Evolutionary conservation across 1,140 invertebrate species (phyloP), one percentile per base, ranked within the genome.

Genomic region (Oreohelix idahoensis): DNA sequence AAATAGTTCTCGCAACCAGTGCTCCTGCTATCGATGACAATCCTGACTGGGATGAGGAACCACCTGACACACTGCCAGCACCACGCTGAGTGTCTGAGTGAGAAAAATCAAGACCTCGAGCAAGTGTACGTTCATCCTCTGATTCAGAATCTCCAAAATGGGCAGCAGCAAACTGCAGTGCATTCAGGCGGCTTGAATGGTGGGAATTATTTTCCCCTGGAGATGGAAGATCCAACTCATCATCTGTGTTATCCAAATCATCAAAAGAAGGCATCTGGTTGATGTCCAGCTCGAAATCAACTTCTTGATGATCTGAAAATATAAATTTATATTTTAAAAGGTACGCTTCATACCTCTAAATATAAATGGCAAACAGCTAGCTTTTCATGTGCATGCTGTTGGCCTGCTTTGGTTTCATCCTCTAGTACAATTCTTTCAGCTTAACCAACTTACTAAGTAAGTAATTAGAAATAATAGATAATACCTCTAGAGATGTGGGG

Each of bases 251-350:
- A 80, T 90, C 89, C 29, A 91, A 84, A 49, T 90, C 89, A 83
- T 88, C 89, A 81, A 90, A 87, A 15, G 90, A 91, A 23, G 90
- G 90, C 89, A 91, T 89, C 73, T 85, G 71, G 17, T 87, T 86
- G 49, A 91, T 81, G 76, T 87, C 86, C 45, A 79, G 81, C 26
- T 84, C 84, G 82, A 91, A 90, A 42, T 91, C 87, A 17, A 85
- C 81, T 29, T 87, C 86, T 39, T 74, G 76, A 51, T 42, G 32
- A 29, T 87, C 84, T 85, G 77, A 2, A 75, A 71, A 45, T 45
- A 58, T 20, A 58, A 58, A 58, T 45, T 5, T 45, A 45, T 45
- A 15, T 45, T 45, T 45, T 15, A 5, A 45, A 15, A 45, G 5
- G 42, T 45, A 45, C 15, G 42, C 15, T 45, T 45, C 42, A 45